Evolutionary conservation across 2,888 invertebrate genomes (phyloP).

Genomic region (Aricia artaxerxes): DNA sequence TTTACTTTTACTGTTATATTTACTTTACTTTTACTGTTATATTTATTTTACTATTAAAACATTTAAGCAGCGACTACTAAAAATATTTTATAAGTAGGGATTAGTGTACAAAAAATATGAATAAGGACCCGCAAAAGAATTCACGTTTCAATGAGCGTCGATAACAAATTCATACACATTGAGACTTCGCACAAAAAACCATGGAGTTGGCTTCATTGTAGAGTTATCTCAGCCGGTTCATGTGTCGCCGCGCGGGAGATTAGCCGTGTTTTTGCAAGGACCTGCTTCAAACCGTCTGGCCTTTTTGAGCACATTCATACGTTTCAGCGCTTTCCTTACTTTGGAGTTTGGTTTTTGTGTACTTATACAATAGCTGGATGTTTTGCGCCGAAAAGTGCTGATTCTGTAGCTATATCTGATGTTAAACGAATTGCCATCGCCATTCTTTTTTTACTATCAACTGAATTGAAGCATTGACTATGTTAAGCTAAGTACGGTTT

Average conservation of each 20-base stretch:
- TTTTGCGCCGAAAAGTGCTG: not conserved
- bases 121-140: not conserved
- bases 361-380: not conserved
- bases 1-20: too few species aligned
- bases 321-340: not conserved
- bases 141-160: constrained; percentile 1
- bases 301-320: constrained; percentile 10
- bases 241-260: constrained; percentile 22
- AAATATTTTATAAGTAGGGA: not conserved
- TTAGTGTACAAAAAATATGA: not conserved
- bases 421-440: not conserved
- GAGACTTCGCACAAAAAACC: constrained; percentile 1
- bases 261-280: constrained; percentile 23
- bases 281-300: constrained; percentile 12
- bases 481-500: too few species aligned
- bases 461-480: too few species aligned
- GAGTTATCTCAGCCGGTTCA: constrained; percentile 24
- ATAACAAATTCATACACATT: constrained; percentile 20
- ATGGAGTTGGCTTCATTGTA: constrained; percentile 17
- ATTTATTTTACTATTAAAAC: too few species aligned
- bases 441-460: too few species aligned
- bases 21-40: too few species aligned
- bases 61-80: too few species aligned
- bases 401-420: not conserved
- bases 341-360: not conserved